Evolutionary conservation across 2,888 invertebrate species (phyloP).

Genomic region (Lordiphosa andalusiaca): DNA sequence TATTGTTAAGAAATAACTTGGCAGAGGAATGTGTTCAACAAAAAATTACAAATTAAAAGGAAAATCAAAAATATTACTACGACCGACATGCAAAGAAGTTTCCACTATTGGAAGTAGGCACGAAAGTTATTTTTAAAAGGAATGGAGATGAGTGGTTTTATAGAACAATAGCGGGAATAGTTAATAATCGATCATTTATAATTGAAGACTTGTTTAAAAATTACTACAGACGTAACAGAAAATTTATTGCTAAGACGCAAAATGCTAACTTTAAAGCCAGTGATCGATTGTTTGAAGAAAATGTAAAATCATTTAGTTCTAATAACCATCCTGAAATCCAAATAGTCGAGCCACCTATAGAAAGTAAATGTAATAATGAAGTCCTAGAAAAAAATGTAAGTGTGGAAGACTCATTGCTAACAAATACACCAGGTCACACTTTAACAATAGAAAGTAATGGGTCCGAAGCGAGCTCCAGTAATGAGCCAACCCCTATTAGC

Average conservation of each 20-base stretch:
- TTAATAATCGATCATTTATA: conserved; percentile 34
- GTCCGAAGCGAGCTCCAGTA: too few species aligned
- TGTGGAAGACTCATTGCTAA: too few species aligned
- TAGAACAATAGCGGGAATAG: conserved; percentile 23
- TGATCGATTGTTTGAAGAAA: not conserved
- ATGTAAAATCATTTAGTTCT: not conserved
- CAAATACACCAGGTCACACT: too few species aligned
- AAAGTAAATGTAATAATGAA: too few species aligned
- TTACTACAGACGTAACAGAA: conserved; percentile 20
- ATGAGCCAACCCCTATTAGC: too few species aligned
- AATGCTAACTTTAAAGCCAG: not conserved
- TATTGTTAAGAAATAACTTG: conserved; percentile 26
- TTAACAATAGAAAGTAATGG: too few species aligned
- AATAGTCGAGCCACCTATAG: not conserved
- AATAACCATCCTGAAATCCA: not conserved
- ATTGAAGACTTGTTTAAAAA: conserved; percentile 28
- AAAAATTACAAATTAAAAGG: conserved; percentile 1
- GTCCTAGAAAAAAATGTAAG: too few species aligned
- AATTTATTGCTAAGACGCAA: conserved; percentile 22
- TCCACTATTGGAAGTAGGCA: conserved; percentile 19
- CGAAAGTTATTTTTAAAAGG: conserved; percentile 42
- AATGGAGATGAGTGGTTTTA: conserved; percentile 37
- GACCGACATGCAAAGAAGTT: conserved; percentile 29
- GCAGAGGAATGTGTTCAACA: conserved; percentile 16
- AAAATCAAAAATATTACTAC: conserved; percentile 38